Evolutionary conservation across 2,113 vertebrate genomes (phyloP), one percentile per base, ranked within the genome.

Genomic region (Zosterops hypoxanthus): DNA sequence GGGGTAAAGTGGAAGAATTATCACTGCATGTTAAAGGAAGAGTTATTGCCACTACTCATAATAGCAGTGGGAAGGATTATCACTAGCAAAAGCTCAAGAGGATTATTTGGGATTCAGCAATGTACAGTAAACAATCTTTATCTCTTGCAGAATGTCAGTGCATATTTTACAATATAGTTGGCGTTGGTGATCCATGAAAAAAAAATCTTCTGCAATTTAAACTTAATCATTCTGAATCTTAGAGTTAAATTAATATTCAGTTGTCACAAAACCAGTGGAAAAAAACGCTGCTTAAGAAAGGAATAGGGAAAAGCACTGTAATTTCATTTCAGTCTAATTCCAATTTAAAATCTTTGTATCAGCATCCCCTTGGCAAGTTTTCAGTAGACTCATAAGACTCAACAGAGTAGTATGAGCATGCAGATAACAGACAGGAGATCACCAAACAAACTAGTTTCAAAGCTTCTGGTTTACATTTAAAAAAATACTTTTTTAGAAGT

Each of bases 61-160:
- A 72, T 26, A 84, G 55, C 69, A 90, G 59, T 33, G 75, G 66
- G 61, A 94, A 86, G 55, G 82, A 94, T 92, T 95, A 95, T 96
- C 78, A 73, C 56, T 31, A 70, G 68, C 15, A 88, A 92, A 90
- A 92, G 25, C 83, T 85, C 80, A 82, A 78, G 71, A 94, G 63
- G 81, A 94, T 97, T 97, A 95, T 52, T 78, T 82, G 49, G 59
- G 70, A 93, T 92, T 96, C 70, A 72, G 89, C n/a, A 93, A 81
- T 53, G 61, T 86, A 86, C 73, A 80, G 80, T 89, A 94, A 92
- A 92, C 93, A 95, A 87, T 70, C 59, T 92, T 92, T 94, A 95
- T 96, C 83, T 94, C 64, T 92, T 85, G 76, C 52, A 77, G 82
- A 88, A 95, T 95, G 86, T 78, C 90, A 94, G 66, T 64, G 44